phyloP scores from a whole-genome alignment of 2,888 invertebrate species.

The Orchestes rusci region DNA sequence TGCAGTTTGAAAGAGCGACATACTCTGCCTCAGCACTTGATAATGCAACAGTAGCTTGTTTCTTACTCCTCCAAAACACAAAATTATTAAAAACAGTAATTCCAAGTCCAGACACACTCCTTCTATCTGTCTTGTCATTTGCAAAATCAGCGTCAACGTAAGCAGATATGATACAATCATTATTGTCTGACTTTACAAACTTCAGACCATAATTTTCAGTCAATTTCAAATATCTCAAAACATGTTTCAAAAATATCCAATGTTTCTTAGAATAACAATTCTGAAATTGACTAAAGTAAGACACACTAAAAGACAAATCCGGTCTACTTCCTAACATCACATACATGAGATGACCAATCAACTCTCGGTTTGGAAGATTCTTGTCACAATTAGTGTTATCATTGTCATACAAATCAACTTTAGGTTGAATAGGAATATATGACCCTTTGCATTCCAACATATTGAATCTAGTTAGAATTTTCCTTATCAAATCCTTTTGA shows the following conservation, averaged over 20 bases:
- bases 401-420: not conserved
- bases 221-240: conserved; percentile 13
- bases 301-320: conserved; percentile 20
- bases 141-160: not conserved
- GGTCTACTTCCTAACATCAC: conserved; percentile 21
- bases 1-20: not conserved
- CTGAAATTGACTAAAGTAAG: conserved; percentile 21
- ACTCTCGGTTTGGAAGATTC: not conserved
- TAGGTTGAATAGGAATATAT: not conserved
- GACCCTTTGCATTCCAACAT: not conserved
- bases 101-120: not conserved
- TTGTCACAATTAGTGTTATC: not conserved
- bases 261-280: conserved; percentile 7
- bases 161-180: not conserved
- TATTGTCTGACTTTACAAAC: not conserved
- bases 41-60: not conserved
- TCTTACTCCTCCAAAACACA: not conserved
- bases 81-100: not conserved
- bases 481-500: not conserved
- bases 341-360: conserved; percentile 22
- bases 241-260: conserved; percentile 10
- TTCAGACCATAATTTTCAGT: conserved; percentile 8
- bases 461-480: not conserved
- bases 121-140: not conserved
- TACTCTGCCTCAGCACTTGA: not conserved